Conservation (phyloP, 2,888 invertebrate species). For the Galerucella calmariensis region DNA sequence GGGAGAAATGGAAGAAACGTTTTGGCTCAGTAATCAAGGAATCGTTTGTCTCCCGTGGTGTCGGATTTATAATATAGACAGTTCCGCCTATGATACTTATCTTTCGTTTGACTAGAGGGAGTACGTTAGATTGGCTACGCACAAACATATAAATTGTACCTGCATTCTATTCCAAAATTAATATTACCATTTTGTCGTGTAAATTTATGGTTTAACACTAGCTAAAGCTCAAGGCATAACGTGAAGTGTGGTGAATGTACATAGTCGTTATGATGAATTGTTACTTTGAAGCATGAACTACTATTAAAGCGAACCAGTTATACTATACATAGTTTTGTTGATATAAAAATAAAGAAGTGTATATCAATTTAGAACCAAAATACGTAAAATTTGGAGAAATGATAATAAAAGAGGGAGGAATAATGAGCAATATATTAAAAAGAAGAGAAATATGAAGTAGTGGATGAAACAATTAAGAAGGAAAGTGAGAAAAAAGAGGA, state of each 20-base stretch:
- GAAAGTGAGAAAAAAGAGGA: too few species aligned
- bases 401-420: too few species aligned
- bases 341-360: too few species aligned
- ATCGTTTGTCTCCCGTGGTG: not conserved
- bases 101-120: not conserved
- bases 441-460: too few species aligned
- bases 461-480: too few species aligned
- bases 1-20: too few species aligned
- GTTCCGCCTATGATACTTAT: slow-evolving; percentile 2
- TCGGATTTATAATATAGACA: not conserved
- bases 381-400: too few species aligned
- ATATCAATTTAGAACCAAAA: too few species aligned
- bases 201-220: slow-evolving; percentile 27
- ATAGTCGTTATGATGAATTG: slow-evolving; percentile 20
- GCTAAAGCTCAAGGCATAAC: slow-evolving; percentile 12
- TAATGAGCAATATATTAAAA: too few species aligned
- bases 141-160: slow-evolving; percentile 9
- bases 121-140: slow-evolving; percentile 17
- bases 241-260: slow-evolving; percentile 15
- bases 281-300: slow-evolving; percentile 9
- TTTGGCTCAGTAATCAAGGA: too few species aligned
- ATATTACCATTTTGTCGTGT: slow-evolving; percentile 19
- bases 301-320: not conserved
- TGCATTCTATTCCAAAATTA: slow-evolving; percentile 27
- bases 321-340: too few species aligned